Evolutionary conservation across 30 jellyfish, hydroid and myxozoan species (phyloP).

Genomic region (Catostylus mosaicus): DNA sequence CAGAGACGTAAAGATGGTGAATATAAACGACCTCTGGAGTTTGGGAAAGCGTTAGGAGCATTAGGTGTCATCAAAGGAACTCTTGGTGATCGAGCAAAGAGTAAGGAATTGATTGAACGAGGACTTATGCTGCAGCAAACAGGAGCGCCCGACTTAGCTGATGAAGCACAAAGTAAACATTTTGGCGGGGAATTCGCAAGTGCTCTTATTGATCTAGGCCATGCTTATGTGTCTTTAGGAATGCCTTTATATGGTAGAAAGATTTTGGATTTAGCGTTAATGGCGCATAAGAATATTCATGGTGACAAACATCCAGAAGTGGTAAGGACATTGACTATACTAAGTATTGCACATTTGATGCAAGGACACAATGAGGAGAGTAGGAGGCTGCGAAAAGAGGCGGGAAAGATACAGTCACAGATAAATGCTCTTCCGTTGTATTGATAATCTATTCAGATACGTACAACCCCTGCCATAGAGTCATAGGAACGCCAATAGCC

Average conservation of each 20-base stretch:
- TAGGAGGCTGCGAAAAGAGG: conserved; percentile 81
- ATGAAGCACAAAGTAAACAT: conserved; percentile 84
- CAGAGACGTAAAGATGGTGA: conserved; percentile 93
- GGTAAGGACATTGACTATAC: conserved; percentile 84
- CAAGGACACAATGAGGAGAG: conserved; percentile 98
- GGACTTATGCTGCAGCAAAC: conserved; percentile 95
- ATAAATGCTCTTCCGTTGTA: conserved; percentile 79
- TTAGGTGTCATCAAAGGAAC: conserved; percentile 88
- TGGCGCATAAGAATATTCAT: conserved; percentile 91
- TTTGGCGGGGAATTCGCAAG: conserved; percentile 98
- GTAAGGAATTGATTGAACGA: conserved; percentile 93
- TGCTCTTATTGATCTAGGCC: conserved; percentile 94
- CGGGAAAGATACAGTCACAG: conserved; percentile 91
- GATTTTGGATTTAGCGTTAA: conserved; percentile 85
- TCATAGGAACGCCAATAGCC: no score
- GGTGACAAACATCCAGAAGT: conserved; percentile 99
- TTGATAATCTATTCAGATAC: conserved; percentile 15
- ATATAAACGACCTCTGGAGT: conserved; percentile 86
- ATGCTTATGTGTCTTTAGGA: conserved; percentile 93
- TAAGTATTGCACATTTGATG: conserved; percentile 96
- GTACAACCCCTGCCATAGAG: no score
- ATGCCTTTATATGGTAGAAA: conserved; percentile 94
- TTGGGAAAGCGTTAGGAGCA: conserved; percentile 80
- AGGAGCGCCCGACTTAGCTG: conserved; percentile 95
- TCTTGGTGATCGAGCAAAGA: conserved; percentile 70